Evolutionary conservation across 2,113 vertebrate genomes (phyloP).

Genomic region (Caretta caretta): DNA sequence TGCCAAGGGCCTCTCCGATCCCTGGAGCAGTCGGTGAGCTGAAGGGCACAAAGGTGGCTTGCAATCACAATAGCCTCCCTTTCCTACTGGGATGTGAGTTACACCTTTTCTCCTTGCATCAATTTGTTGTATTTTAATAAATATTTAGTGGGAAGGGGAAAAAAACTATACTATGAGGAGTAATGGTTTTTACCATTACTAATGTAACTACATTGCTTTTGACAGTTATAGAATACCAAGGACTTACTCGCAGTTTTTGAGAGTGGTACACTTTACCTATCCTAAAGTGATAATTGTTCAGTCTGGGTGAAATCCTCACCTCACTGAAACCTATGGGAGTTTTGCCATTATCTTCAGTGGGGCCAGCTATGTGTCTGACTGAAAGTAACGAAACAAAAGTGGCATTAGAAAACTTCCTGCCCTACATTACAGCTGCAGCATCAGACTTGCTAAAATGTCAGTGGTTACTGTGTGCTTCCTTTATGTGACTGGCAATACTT

Average conservation of each 20-base stretch:
- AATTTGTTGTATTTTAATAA: background rate
- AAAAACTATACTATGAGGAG: background rate
- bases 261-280: background rate
- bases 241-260: background rate
- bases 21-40: background rate
- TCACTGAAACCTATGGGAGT: background rate
- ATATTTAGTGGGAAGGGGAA: background rate
- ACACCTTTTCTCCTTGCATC: background rate
- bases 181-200: too few relatives aligned
- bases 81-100: background rate
- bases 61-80: background rate
- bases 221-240: background rate
- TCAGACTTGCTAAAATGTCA: background rate
- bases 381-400: background rate
- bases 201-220: background rate
- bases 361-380: background rate
- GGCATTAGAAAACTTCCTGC: background rate
- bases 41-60: background rate
- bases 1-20: background rate
- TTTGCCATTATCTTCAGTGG: background rate
- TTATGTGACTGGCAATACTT: background rate
- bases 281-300: background rate
- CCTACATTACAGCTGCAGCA: background rate
- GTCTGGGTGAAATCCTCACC: background rate
- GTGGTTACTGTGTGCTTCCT: background rate